Conservation (phyloP, 1,140 invertebrate species). For the Cepaea nemoralis region DNA sequence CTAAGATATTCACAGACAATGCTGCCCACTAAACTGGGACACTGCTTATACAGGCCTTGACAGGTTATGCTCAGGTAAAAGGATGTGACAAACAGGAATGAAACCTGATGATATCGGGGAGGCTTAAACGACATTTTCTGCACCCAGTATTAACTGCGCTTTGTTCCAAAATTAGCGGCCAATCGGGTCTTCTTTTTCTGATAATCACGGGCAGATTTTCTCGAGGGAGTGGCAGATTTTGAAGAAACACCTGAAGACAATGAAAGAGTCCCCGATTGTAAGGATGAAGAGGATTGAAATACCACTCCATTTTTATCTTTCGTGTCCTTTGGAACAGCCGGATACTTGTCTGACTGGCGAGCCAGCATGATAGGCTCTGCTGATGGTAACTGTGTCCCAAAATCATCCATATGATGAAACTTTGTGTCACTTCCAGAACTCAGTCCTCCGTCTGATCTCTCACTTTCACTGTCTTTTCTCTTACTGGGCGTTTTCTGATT, state of each 20-base stretch:
- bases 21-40: too few relatives aligned
- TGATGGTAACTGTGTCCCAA: background rate
- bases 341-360: background rate
- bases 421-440: background rate
- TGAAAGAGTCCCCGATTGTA: background rate
- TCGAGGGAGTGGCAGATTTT: background rate
- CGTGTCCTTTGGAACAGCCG: background rate
- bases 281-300: background rate
- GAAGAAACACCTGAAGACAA: background rate
- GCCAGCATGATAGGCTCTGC: background rate
- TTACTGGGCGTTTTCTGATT: slow-evolving; percentile 10
- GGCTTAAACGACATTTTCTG: background rate
- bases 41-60: too few relatives aligned
- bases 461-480: slow-evolving; percentile 18
- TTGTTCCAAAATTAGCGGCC: slow-evolving; percentile 24
- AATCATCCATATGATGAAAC: background rate
- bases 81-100: too few relatives aligned
- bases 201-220: background rate
- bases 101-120: background rate
- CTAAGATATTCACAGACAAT: too few relatives aligned
- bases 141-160: background rate
- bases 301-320: slow-evolving; percentile 20
- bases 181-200: slow-evolving; percentile 37
- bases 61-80: too few relatives aligned
- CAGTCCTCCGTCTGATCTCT: background rate